Conservation (phyloP, 2,797 vertebrate species). For the Crocodylus rhombifer region DNA sequence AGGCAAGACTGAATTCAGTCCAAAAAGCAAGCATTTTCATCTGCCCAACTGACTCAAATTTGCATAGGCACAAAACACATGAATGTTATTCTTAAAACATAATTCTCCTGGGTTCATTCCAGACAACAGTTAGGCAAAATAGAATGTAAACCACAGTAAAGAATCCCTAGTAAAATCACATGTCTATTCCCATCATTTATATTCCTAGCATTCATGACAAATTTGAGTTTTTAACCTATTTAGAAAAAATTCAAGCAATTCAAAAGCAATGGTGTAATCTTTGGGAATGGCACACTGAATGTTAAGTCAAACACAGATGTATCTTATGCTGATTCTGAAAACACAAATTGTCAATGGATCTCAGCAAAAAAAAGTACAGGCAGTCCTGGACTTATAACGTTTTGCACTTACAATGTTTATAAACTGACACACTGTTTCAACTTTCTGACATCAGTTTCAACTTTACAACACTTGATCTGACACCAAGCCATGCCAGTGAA, state of each 20-base stretch:
- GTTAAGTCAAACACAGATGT: constrained; percentile 17
- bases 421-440: too few species aligned
- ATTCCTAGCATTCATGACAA: background rate
- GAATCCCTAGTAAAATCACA: background rate
- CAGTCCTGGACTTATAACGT: too few species aligned
- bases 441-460: too few species aligned
- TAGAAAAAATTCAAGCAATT: constrained; percentile 10
- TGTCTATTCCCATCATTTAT: background rate
- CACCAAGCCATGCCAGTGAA: too few species aligned
- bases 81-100: background rate
- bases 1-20: background rate
- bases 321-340: constrained; percentile 26
- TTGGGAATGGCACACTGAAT: constrained; percentile 13
- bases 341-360: constrained; percentile 11
- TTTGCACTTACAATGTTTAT: too few species aligned
- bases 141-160: background rate
- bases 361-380: background rate
- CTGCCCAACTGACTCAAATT: constrained; percentile 6
- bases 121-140: background rate
- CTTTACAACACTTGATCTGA: too few species aligned
- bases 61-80: background rate
- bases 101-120: background rate
- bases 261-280: background rate
- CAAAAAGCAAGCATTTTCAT: background rate
- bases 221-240: background rate